phyloP scores from a whole-genome alignment of 2,797 vertebrate species.

The Parauchenoglanis ngamensis region DNA sequence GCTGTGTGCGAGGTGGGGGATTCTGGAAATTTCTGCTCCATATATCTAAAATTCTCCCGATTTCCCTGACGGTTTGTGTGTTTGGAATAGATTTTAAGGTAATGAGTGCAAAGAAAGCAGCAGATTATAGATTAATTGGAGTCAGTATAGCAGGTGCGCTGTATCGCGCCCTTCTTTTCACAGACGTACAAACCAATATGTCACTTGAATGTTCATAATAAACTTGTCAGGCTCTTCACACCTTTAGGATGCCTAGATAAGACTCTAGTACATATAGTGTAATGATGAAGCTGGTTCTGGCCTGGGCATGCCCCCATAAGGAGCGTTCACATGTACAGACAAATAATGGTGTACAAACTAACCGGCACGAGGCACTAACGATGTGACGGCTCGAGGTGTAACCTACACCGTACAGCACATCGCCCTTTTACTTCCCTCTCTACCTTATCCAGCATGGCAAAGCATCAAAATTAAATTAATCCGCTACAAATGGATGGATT shows the following conservation, averaged over 20 bases:
- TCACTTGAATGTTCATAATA: neutral
- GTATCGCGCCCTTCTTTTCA: neutral
- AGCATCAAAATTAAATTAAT: conserved; percentile 35
- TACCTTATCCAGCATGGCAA: neutral
- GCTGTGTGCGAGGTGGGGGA: conserved; percentile 47
- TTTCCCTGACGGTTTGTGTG: neutral
- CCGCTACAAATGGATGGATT: conserved; percentile 43
- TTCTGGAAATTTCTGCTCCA: conserved; percentile 73
- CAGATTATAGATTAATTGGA: neutral
- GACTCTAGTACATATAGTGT: neutral
- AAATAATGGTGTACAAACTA: neutral
- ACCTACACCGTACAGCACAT: neutral
- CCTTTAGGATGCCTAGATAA: neutral
- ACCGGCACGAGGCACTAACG: conserved; percentile 18
- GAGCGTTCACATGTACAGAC: neutral
- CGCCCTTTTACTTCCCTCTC: neutral
- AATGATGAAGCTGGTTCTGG: neutral
- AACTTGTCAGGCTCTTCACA: neutral
- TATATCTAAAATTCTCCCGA: conserved; percentile 65
- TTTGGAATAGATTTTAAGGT: conserved; percentile 10
- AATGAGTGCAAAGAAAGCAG: neutral
- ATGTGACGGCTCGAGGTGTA: neutral
- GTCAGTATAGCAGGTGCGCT: neutral
- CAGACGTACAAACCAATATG: neutral
- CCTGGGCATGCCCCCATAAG: neutral